Conservation (phyloP, 2,888 invertebrate genomes). For the Dromius quadrimaculatus region DNA sequence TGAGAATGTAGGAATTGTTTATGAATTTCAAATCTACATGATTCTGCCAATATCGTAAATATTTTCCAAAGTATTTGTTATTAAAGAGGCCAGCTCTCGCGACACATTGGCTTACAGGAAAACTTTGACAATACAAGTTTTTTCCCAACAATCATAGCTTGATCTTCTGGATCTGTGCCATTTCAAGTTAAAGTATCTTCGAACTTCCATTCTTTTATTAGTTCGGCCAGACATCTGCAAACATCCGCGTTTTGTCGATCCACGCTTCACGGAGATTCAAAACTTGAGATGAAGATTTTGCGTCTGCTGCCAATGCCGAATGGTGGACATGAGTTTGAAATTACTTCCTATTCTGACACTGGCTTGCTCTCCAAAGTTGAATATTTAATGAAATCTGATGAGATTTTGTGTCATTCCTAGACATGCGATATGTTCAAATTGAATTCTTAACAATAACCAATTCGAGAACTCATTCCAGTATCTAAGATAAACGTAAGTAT, state of each 20-base stretch:
- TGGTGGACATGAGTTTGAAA: slow-evolving; percentile 22
- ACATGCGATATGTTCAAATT: too few relatives aligned
- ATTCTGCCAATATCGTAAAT: too few relatives aligned
- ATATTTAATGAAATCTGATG: slow-evolving; percentile 21
- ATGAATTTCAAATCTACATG: too few relatives aligned
- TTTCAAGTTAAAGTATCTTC: slow-evolving; percentile 35
- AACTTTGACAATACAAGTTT: slow-evolving; percentile 49
- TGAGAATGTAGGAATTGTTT: too few relatives aligned
- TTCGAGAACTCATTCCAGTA: too few relatives aligned
- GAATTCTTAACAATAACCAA: too few relatives aligned
- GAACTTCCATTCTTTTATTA: slow-evolving; percentile 43
- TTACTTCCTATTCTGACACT: slow-evolving; percentile 22
- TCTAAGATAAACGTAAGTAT: too few relatives aligned
- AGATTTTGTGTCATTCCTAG: too few relatives aligned
- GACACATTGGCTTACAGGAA: slow-evolving; percentile 45
- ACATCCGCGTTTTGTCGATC: slow-evolving; percentile 16
- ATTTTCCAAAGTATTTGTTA: slow-evolving; percentile 15
- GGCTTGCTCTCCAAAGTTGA: neutral
- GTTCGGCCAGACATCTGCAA: slow-evolving; percentile 34
- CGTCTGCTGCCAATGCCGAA: neutral
- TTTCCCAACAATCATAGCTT: slow-evolving; percentile 40
- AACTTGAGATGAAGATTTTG: slow-evolving; percentile 27
- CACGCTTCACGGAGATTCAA: slow-evolving; percentile 8
- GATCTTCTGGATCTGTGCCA: slow-evolving; percentile 38
- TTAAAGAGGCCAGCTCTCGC: slow-evolving; percentile 34